Evolutionary conservation across 2,797 vertebrate genomes (phyloP).

Genomic region (Pachyuromys duprasi): DNA sequence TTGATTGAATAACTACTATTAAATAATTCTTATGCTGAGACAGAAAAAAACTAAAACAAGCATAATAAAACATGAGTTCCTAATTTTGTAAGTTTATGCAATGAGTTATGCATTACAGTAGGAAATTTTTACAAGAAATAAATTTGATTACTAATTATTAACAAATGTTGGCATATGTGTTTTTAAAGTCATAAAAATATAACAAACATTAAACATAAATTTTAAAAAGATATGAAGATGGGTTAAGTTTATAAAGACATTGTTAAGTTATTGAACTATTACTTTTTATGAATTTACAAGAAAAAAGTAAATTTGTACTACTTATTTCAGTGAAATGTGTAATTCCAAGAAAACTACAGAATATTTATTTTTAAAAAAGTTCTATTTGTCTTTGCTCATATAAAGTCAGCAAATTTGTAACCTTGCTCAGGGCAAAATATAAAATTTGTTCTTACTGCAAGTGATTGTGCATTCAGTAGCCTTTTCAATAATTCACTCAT

Average conservation of each 20-base stretch:
- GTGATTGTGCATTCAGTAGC: not conserved
- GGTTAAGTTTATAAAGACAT: not conserved
- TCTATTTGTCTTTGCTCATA: not conserved
- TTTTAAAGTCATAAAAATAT: not conserved
- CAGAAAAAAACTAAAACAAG: not conserved
- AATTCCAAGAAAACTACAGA: not conserved
- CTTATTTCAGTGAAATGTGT: not conserved
- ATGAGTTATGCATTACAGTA: not conserved
- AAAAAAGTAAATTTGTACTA: conserved; percentile 31
- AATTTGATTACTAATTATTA: conserved; percentile 26
- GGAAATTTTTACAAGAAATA: not conserved
- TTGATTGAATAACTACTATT: not conserved
- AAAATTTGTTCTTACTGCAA: conserved; percentile 42
- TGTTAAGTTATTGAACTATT: not conserved
- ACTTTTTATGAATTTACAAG: not conserved
- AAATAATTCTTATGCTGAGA: not conserved
- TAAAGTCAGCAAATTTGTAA: conserved; percentile 24
- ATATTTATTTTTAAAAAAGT: conserved; percentile 24
- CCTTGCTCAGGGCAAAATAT: conserved; percentile 11
- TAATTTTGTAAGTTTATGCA: not conserved
- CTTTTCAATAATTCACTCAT: conserved; percentile 63
- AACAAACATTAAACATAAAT: not conserved
- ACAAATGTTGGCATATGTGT: not conserved
- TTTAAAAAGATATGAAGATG: not conserved
- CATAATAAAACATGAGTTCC: not conserved